Evolutionary conservation across 2,113 vertebrate genomes (phyloP), one percentile per base, ranked within the genome.

Genomic region (Oryzias celebensis): DNA sequence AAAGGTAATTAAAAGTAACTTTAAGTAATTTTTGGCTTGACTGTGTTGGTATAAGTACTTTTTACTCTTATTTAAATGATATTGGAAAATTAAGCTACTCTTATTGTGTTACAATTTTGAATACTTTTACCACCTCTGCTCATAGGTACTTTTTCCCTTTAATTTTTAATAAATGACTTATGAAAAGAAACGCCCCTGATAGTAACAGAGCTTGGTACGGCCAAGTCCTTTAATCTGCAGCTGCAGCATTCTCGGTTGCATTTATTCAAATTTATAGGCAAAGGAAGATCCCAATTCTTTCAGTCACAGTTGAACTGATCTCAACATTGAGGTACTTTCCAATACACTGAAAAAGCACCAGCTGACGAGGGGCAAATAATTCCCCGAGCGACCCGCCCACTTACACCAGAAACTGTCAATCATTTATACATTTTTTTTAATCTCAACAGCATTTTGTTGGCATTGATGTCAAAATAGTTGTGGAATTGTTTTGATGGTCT

Each of bases 271-370:
- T 80, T 12, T 48, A 51, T 55, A 36, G 62, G 50, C 13, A 53
- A 31, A 49, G 16, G 7, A 1, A 65, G 49, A 52, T 44, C 18
- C 62, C 8, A 45, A n/a, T 28, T 66, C 17, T 77, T 71, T 44
- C 46, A 17, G 50, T 58, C 36, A 18, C 15, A 52, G 14, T 13
- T 54, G 45, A 66, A 23, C 44, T 4, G 57, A 26, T 1, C 1
- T 17, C 1, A 58, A 65, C 48, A 18, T 64, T 61, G 78, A 60
- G 85, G 87, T 86, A 89, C 82, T 89, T 89, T 85, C 85, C 82
- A 54, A 57, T 5, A 3, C 6, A 51, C 14, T 18, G 3, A 57
- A 62, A 66, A 55, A 62, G 18, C 31, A 12, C 13, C 2, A 49
- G 50, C 52, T 52, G 63, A 24, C 2, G n/a, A 8, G 7, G 7